Conservation (phyloP, 2,113 vertebrate genomes). For the Pterocles orientalis region DNA sequence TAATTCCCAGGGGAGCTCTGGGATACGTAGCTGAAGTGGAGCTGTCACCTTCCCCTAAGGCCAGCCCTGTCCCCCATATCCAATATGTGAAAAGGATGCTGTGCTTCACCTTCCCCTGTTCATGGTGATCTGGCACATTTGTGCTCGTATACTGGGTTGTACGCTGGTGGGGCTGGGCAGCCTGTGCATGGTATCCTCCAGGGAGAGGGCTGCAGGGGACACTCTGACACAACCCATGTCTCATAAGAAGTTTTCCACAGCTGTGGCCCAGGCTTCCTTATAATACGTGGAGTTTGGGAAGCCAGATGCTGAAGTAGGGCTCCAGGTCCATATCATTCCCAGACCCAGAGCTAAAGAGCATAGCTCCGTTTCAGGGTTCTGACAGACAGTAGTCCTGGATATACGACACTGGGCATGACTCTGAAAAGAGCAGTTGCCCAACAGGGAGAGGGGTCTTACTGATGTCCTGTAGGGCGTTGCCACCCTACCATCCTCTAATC, state of each 20-base stretch:
- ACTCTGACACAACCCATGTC: neutral
- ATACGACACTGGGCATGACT: neutral
- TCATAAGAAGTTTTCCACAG: neutral
- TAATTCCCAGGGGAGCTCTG: neutral
- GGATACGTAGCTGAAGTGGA: neutral
- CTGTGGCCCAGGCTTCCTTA: neutral
- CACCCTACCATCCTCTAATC: neutral
- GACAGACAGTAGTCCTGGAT: neutral
- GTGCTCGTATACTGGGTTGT: neutral
- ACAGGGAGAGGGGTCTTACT: neutral
- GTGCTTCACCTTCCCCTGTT: neutral
- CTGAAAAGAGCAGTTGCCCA: neutral
- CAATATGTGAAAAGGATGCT: neutral
- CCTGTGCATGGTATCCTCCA: accelerated
- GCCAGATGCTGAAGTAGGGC: neutral
- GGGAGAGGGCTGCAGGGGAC: neutral
- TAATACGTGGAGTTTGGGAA: neutral
- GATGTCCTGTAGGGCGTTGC: neutral
- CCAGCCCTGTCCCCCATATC: neutral
- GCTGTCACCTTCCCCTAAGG: neutral
- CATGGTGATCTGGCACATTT: neutral
- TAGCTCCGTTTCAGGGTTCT: neutral
- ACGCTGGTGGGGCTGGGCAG: neutral
- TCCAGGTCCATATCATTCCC: neutral
- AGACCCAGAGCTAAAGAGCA: neutral